A percentile compares a stretch with the other conserved stretches of the same genome.
Evolutionary conservation across 2,113 vertebrate genomes (phyloP).

Genomic region (Clarias macrocephalus): DNA sequence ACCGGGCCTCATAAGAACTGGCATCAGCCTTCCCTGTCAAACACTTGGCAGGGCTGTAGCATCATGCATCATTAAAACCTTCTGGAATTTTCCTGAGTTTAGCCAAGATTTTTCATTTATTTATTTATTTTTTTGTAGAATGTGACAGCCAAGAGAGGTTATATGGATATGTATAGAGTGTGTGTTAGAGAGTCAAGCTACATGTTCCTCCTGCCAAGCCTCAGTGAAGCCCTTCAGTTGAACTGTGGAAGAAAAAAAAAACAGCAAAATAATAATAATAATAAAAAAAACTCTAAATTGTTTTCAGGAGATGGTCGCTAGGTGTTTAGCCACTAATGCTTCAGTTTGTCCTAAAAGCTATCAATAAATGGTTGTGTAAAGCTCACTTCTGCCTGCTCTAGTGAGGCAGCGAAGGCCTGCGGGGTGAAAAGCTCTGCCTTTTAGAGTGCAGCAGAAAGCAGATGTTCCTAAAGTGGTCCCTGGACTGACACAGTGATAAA

Average conservation of each 20-base stretch:
- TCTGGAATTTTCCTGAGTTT: constrained; percentile 48
- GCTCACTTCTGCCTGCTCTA: constrained; percentile 44
- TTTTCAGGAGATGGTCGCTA: constrained; percentile 52
- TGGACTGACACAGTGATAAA: constrained; percentile 68
- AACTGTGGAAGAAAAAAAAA: constrained; percentile 30
- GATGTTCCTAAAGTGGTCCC: constrained; percentile 73
- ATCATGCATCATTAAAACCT: constrained; percentile 50
- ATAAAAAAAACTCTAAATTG: constrained; percentile 32
- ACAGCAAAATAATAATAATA: constrained; percentile 17
- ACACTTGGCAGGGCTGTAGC: constrained; percentile 52
- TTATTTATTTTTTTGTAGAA: constrained; percentile 25
- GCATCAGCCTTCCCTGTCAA: constrained; percentile 63
- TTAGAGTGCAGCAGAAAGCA: constrained; percentile 68
- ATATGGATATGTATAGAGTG: constrained; percentile 43
- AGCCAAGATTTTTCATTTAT: constrained; percentile 24
- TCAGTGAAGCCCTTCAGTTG: constrained; percentile 32
- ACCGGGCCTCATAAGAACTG: constrained; percentile 59
- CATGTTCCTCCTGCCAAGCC: constrained; percentile 22
- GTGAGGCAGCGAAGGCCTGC: constrained; percentile 44
- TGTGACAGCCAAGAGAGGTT: constrained; percentile 32
- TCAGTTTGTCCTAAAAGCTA: constrained; percentile 59
- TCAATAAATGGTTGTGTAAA: constrained; percentile 65
- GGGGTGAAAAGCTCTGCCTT: constrained; percentile 64
- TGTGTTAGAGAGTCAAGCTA: constrained; percentile 34
- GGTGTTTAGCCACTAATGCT: constrained; percentile 60